Conservation (phyloP, 2,888 invertebrate species). For the Volucella bombylans region DNA sequence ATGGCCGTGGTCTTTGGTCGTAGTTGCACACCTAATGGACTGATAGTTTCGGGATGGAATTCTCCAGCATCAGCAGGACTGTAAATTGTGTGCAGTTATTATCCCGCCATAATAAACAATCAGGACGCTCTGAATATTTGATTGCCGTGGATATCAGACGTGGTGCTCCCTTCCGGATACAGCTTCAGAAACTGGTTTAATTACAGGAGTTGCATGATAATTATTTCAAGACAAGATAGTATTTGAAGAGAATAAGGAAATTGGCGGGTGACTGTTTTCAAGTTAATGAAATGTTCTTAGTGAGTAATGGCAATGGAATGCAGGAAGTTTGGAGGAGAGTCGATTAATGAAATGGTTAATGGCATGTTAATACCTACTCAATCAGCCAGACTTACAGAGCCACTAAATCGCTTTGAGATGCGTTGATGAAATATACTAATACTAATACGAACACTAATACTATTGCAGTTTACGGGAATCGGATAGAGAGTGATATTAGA, state of each 20-base stretch:
- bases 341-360: too few relatives aligned
- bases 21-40: constrained; percentile 5
- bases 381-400: too few relatives aligned
- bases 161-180: constrained; percentile 31
- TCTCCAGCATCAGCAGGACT: constrained; percentile 5
- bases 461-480: too few relatives aligned
- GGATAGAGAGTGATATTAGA: too few relatives aligned
- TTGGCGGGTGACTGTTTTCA: not conserved
- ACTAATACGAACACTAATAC: too few relatives aligned
- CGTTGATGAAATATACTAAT: too few relatives aligned
- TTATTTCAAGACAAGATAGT: constrained; percentile 29
- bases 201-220: constrained; percentile 56
- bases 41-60: constrained; percentile 6
- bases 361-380: too few relatives aligned
- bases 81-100: constrained; percentile 35
- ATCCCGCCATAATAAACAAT: constrained; percentile 38
- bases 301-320: constrained; percentile 11
- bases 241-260: constrained; percentile 1
- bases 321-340: too few relatives aligned
- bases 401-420: too few relatives aligned
- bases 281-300: constrained; percentile 10
- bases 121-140: constrained; percentile 12
- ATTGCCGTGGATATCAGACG: constrained; percentile 46
- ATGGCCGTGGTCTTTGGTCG: not conserved
- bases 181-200: constrained; percentile 37